Percentiles rank a stretch among this genome's conserved stretches.
Conservation (phyloP, 2,113 vertebrate species). For the Nothocercus nigrocapillus region DNA sequence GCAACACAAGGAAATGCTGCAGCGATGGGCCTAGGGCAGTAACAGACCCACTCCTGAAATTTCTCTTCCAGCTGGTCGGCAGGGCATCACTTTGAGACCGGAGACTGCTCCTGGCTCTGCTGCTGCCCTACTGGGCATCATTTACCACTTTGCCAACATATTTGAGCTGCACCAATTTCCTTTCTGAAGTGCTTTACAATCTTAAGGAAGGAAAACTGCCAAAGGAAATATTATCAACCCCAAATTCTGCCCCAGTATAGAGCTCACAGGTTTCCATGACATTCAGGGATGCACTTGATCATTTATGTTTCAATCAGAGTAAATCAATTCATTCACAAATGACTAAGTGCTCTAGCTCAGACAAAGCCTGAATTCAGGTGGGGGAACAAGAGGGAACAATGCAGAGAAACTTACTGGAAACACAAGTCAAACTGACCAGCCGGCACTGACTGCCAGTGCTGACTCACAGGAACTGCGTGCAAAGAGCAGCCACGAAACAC, state of each 20-base stretch:
- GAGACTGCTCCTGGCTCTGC: neutral
- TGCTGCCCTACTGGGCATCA: neutral
- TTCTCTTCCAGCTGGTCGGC: neutral
- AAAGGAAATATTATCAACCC: neutral
- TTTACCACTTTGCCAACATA: neutral
- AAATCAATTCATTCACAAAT: neutral
- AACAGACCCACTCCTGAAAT: neutral
- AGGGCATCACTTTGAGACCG: neutral
- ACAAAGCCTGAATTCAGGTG: neutral
- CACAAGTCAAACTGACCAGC: neutral
- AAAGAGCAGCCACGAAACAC: neutral
- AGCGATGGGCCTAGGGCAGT: neutral
- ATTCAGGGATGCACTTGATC: neutral
- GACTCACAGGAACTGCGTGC: neutral
- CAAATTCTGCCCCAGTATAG: neutral
- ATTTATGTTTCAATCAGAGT: neutral
- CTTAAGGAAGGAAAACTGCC: neutral
- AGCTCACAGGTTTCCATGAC: neutral
- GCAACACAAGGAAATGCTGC: neutral
- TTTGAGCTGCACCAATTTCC: neutral
- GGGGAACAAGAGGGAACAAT: neutral
- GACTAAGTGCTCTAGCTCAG: rapidly evolving
- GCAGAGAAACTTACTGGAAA: neutral
- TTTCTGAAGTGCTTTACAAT: neutral
- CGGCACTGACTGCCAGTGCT: neutral